Evolutionary conservation across 2,888 invertebrate genomes (phyloP), one percentile per base, ranked within the genome.

Genomic region (Icerya purchasi): DNA sequence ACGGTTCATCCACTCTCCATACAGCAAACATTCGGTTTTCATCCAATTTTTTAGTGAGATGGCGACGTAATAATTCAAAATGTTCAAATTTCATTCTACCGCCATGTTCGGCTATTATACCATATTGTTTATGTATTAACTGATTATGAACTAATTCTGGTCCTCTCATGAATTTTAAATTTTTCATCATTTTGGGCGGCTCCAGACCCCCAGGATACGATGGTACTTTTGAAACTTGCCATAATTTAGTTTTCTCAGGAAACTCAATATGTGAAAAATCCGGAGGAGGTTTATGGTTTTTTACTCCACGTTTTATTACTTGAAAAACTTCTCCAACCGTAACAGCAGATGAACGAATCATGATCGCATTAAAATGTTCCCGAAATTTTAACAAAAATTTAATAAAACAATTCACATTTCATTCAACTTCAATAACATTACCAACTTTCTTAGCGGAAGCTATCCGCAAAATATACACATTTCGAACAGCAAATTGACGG

Each of bases 1-100:
- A 99, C 0, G 96, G 94, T 0, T 90, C 76, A 67, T 92, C 91
- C 0, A 98, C 75, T 66, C 98, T 77, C 94, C 96, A 99, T 25
- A 90, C 75, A 0, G 93, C 91, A 77, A 96, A 99, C 84, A 88
- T 89, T 66, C 81, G 78, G 63, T 77, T 80, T 21, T 77, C 72
- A 66, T 93, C 84, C 68, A 97, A 77, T 68, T 84, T 83, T 56
- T 86, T 77, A 60, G 86, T 83, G 24, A 96, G 72, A 1, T 76
- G 74, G 50, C 84, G 72, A 69, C 97, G 82, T 23, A 90, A 78
- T 83, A 90, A 84, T 75, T 97, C 94, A 70, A 88, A 83, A 71
- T 96, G 93, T 53, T 83, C 81, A 70, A 76, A 77, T 61, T 76
- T 77, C 66, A 97, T 67, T 65, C 89, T 78, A 1, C 94, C 94